These are phyloP conservation scores for Lasioglossum vierecki DNA, from an alignment of 2,888 invertebrate species.

Conservation along the genomic window DNA sequence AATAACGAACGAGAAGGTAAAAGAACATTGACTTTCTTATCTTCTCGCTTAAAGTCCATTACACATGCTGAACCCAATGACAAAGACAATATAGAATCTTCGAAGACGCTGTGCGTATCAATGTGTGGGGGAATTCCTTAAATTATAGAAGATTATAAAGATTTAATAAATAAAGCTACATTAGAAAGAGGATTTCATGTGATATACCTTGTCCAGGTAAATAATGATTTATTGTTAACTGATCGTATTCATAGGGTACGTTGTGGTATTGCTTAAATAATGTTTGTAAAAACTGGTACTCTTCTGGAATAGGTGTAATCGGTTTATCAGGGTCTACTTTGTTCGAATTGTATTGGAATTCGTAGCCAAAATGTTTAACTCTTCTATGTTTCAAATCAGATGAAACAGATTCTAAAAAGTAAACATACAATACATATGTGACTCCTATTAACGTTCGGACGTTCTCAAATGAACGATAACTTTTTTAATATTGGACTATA, in stretches of 20 bases:
- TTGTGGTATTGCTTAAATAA: constrained; percentile 84
- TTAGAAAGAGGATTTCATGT: not conserved
- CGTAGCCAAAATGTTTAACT: constrained; percentile 96
- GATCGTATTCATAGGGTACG: constrained; percentile 88
- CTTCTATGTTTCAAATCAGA: constrained; percentile 90
- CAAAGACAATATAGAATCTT: constrained; percentile 93
- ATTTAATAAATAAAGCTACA: not conserved
- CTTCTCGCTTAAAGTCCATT: constrained; percentile 94
- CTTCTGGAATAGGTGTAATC: constrained; percentile 88
- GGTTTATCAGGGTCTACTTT: constrained; percentile 91
- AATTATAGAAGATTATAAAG: constrained; percentile 54
- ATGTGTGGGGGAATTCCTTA: constrained; percentile 97
- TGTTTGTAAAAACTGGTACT: constrained; percentile 88
- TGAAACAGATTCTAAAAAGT: constrained; percentile 63
- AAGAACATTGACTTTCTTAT: constrained; percentile 86
- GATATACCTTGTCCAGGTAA: constrained; percentile 91
- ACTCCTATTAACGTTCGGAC: too few species aligned
- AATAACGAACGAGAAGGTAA: constrained; percentile 90
- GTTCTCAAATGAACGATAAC: too few species aligned
- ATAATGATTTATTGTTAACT: constrained; percentile 94
- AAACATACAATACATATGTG: not conserved
- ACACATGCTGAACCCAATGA: constrained; percentile 93
- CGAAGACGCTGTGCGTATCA: constrained; percentile 97
- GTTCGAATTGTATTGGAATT: constrained; percentile 95
- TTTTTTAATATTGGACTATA: too few species aligned